Conservation (phyloP, 2,888 invertebrate species). For the Cryptocephalus moraei region DNA sequence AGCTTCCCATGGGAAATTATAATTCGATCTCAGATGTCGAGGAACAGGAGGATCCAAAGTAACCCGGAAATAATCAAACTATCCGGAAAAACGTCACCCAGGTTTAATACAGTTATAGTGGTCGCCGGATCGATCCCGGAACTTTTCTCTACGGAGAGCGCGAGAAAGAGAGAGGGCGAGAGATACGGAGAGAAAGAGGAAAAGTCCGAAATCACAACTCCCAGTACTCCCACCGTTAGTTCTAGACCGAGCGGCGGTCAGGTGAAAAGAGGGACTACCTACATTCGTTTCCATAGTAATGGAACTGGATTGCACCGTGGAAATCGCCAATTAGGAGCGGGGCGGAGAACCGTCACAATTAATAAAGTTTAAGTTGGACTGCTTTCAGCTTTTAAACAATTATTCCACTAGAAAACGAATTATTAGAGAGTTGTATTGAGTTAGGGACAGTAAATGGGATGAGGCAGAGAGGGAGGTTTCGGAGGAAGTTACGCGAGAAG, state of each 20-base stretch:
- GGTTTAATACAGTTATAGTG: too few species aligned
- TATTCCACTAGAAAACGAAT: slow-evolving; percentile 8
- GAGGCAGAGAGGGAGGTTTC: slow-evolving; percentile 2
- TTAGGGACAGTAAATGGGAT: slow-evolving; percentile 5
- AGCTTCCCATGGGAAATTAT: too few species aligned
- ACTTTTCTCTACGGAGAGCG: too few species aligned
- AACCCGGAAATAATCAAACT: too few species aligned
- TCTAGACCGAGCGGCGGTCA: slow-evolving; percentile 5
- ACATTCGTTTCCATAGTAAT: slow-evolving; percentile 12
- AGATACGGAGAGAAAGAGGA: neutral
- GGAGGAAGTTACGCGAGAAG: too few species aligned
- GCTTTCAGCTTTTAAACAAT: slow-evolving; percentile 8
- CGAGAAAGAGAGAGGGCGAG: neutral
- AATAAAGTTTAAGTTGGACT: slow-evolving; percentile 9
- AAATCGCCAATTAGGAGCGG: slow-evolving; percentile 11
- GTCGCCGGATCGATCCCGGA: too few species aligned
- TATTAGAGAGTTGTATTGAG: slow-evolving; percentile 5
- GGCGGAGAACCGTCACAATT: slow-evolving; percentile 8
- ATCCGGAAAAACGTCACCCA: too few species aligned
- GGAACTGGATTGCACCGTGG: slow-evolving; percentile 10
- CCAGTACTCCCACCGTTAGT: too few species aligned
- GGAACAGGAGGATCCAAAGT: too few species aligned
- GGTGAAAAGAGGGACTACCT: slow-evolving; percentile 11
- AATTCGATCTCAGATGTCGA: too few species aligned
- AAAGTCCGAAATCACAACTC: slow-evolving; percentile 1